A percentile compares a stretch with the other conserved stretches of the same genome.
These are phyloP conservation scores for Acromyrmex echinatior DNA, from an alignment of 1,140 invertebrate species.

Conservation along the genomic window DNA sequence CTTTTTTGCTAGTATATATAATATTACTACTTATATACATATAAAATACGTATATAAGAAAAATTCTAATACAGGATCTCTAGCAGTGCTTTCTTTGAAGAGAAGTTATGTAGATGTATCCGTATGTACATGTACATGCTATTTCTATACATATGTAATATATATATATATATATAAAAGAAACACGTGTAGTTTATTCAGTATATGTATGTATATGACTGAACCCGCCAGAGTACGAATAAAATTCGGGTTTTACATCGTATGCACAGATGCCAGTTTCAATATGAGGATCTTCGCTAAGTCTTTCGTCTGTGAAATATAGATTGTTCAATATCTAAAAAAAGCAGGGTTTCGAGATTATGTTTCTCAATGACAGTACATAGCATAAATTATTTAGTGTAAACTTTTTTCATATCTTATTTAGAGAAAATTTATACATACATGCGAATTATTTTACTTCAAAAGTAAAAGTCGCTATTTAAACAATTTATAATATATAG, in stretches of 20 bases:
- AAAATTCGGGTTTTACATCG: slow-evolving; percentile 57
- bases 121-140: slow-evolving; percentile 14
- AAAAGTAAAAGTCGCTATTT: slow-evolving; percentile 3
- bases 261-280: slow-evolving; percentile 54
- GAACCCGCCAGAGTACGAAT: slow-evolving; percentile 24
- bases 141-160: slow-evolving; percentile 14
- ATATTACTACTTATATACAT: slow-evolving; percentile 23
- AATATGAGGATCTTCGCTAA: slow-evolving; percentile 43
- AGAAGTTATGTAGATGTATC: slow-evolving; percentile 32
- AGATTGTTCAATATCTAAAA: slow-evolving; percentile 29
- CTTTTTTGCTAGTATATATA: background rate
- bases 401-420: background rate
- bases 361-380: background rate
- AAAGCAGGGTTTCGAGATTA: background rate
- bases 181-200: slow-evolving; percentile 44
- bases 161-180: background rate
- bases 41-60: background rate
- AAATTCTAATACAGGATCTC: slow-evolving; percentile 19
- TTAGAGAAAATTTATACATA: background rate
- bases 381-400: slow-evolving; percentile 12
- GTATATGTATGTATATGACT: slow-evolving; percentile 26
- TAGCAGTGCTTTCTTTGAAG: slow-evolving; percentile 15
- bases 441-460: background rate
- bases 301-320: slow-evolving; percentile 31
- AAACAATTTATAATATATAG: background rate